These are phyloP conservation scores for Protosalanx chinensis DNA, from an alignment of 2,797 vertebrate species.

Conservation along the genomic window DNA sequence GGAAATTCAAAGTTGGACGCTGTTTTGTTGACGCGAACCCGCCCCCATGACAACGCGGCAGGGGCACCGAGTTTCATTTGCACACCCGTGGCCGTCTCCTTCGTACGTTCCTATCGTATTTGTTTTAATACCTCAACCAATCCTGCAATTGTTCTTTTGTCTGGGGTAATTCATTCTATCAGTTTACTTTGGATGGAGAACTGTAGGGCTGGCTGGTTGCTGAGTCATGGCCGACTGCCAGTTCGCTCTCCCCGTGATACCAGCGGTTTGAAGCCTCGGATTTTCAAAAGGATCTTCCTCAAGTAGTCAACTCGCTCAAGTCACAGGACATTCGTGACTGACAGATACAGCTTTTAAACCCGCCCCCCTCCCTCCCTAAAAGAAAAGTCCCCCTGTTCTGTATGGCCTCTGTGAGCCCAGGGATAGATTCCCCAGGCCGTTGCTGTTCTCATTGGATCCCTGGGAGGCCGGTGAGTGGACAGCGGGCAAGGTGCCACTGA, in stretches of 20 bases:
- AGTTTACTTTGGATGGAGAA: slow-evolving; percentile 51
- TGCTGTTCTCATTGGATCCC: not conserved
- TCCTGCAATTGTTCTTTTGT: slow-evolving; percentile 32
- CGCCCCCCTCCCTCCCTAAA: too few relatives aligned
- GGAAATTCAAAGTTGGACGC: slow-evolving; percentile 48
- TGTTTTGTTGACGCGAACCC: slow-evolving; percentile 61
- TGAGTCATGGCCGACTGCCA: slow-evolving; percentile 36
- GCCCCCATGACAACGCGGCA: slow-evolving; percentile 62
- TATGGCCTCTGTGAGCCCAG: not conserved
- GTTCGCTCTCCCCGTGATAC: slow-evolving; percentile 12
- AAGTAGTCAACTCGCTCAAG: not conserved
- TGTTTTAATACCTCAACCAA: slow-evolving; percentile 47
- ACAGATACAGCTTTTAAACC: not conserved
- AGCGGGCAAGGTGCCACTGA: slow-evolving; percentile 53
- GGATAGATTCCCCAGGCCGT: not conserved
- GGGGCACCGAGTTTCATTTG: slow-evolving; percentile 54
- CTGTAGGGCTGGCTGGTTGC: slow-evolving; percentile 27
- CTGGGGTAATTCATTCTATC: slow-evolving; percentile 8
- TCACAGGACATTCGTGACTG: not conserved
- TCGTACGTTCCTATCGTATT: slow-evolving; percentile 51
- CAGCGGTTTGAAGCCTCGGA: slow-evolving; percentile 36
- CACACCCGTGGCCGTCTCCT: slow-evolving; percentile 30
- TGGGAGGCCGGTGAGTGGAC: slow-evolving; percentile 40
- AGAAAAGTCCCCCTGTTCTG: not conserved
- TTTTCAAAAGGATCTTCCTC: slow-evolving; percentile 21